phyloP scores from a whole-genome alignment of 2,113 vertebrate genomes.

The Cyanoliseus patagonus region DNA sequence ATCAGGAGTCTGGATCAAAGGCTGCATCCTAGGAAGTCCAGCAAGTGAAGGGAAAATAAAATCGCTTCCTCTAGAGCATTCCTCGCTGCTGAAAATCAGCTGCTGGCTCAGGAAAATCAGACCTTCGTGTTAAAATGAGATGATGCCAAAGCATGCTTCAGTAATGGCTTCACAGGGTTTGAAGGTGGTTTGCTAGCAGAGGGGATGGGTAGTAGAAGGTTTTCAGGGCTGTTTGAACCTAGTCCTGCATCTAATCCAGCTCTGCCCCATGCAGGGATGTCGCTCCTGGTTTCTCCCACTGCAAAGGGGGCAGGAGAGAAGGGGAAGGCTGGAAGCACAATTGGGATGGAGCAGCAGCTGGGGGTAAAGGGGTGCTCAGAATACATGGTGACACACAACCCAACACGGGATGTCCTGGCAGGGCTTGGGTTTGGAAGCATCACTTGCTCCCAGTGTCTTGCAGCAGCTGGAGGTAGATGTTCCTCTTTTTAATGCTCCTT shows the following conservation, averaged over 20 bases:
- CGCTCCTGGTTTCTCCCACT: background rate
- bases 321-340: background rate
- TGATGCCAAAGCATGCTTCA: background rate
- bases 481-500: background rate
- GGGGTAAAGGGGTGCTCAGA: background rate
- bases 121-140: accelerated
- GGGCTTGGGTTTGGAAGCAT: background rate
- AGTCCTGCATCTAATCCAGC: background rate
- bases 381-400: accelerated
- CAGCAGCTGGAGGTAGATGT: background rate
- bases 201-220: background rate
- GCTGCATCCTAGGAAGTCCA: background rate
- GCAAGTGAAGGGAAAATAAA: slow-evolving; percentile 1
- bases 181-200: background rate
- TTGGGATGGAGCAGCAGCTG: background rate
- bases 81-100: background rate
- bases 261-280: accelerated
- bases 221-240: background rate
- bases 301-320: accelerated
- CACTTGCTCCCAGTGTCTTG: background rate
- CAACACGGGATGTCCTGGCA: background rate
- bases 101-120: background rate
- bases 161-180: accelerated
- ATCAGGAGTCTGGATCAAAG: slow-evolving; percentile 34
- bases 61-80: background rate